Base-by-base conservation (phyloP, 2,888 invertebrate species). In the Vesta saturnalis region DNA sequence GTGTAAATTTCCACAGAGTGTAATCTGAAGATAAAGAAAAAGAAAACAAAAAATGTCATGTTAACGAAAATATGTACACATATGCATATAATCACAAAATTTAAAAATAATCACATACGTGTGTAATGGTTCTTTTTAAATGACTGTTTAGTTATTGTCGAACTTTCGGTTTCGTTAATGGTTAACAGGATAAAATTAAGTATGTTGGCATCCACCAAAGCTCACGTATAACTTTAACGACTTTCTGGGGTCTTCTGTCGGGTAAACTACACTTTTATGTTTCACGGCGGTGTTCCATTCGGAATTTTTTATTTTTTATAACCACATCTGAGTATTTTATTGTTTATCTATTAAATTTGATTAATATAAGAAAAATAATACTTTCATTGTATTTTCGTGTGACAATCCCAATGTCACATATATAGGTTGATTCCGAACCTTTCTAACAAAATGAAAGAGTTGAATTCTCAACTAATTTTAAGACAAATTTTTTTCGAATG, bases 111-210 rank as follows among this genome's bases (percentile, higher is more conserved):
- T 15, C 10, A 43, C 43, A 43, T 43, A 14, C 15, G 15, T 3
- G 3, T 49, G 47, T 8, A 18, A 18, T 30, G 30, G 30, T 30
- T 30, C 10, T 6, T 49, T 49, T 15, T 18, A 18, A 3, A 49
- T 15, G 16, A 18, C 3, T 64, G 15, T 21, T 14, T 35, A 58
- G 57, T 64, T 57, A 64, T 64, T 58, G 64, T 60, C 47, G 60
- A 64, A 63, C 57, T 68, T 68, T 64, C 57, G 43, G 64, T 69
- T 69, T 69, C 58, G 69, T 69, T 69, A 69, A 65, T 69, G 65
- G 69, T 60, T 57, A 60, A 65, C 69, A 69, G 64, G 69, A 69
- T 69, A 69, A 69, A 35, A 59, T 64, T 64, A 64, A 64, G 64
- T 64, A 64, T 64, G 64, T 60, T 68, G 68, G 67, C 60, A 68